phyloP scores from a whole-genome alignment of 2,888 invertebrate genomes.

The Amblyjoppa fuscipennis region DNA sequence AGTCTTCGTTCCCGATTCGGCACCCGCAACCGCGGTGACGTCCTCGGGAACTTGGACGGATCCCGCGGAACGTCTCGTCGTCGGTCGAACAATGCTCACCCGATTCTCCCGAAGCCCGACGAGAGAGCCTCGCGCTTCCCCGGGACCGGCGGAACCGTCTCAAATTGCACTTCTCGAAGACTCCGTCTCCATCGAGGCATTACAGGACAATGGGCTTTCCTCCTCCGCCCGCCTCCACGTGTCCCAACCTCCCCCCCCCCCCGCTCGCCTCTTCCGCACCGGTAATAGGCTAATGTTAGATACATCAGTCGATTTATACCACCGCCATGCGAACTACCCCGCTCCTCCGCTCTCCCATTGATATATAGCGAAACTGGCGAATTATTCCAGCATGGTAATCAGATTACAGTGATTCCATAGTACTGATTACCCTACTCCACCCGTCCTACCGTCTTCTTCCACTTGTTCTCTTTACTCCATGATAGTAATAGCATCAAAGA shows the following conservation, averaged over 20 bases:
- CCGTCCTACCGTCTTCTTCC: not conserved
- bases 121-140: slow-evolving; percentile 13
- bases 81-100: slow-evolving; percentile 62
- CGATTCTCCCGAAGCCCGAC: slow-evolving; percentile 54
- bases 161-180: slow-evolving; percentile 71
- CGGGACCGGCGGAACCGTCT: slow-evolving; percentile 63
- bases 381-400: slow-evolving; percentile 66
- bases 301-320: slow-evolving; percentile 58
- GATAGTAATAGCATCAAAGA: slow-evolving; percentile 38
- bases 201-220: slow-evolving; percentile 66
- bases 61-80: slow-evolving; percentile 42
- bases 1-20: not conserved
- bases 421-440: slow-evolving; percentile 39
- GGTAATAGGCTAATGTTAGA: slow-evolving; percentile 73
- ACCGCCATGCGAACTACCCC: not conserved
- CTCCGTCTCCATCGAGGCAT: slow-evolving; percentile 51
- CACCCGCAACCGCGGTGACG: slow-evolving; percentile 9
- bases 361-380: slow-evolving; percentile 48
- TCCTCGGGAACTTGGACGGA: slow-evolving; percentile 38
- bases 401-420: slow-evolving; percentile 56
- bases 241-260: not conserved
- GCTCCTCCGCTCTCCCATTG: slow-evolving; percentile 41
- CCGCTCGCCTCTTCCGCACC: slow-evolving; percentile 24
- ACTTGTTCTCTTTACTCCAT: slow-evolving; percentile 15
- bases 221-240: not conserved